phyloP scores from a whole-genome alignment of 1,140 invertebrate species.

The Wiebesia pumilae region DNA sequence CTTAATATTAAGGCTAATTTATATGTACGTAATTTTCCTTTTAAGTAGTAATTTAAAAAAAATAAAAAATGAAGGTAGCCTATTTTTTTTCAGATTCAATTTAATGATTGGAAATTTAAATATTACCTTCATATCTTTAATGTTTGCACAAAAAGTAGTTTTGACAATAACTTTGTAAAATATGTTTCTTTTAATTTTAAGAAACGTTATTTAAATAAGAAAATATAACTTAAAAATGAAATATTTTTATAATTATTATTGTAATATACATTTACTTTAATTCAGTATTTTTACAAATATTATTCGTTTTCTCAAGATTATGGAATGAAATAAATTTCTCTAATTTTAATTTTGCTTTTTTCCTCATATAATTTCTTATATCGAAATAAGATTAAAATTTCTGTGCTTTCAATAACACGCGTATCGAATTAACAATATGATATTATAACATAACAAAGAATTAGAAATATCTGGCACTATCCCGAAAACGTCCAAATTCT shows the following conservation, averaged over 20 bases:
- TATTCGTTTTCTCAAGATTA: neutral
- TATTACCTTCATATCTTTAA: too few species aligned
- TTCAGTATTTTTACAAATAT: neutral
- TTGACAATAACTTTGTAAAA: too few species aligned
- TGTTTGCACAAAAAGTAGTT: too few species aligned
- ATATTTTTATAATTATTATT: neutral
- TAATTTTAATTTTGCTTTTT: too few species aligned
- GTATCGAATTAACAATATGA: neutral
- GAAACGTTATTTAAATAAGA: neutral
- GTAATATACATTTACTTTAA: neutral
- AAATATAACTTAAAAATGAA: neutral
- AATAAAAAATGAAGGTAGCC: neutral
- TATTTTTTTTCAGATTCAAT: neutral
- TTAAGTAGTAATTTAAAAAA: neutral
- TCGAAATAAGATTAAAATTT: neutral
- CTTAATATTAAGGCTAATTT: too few species aligned
- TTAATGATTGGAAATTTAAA: neutral
- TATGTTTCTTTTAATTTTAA: too few species aligned
- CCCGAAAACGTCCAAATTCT: conserved; percentile 67
- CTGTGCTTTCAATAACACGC: neutral
- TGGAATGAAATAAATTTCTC: too few species aligned
- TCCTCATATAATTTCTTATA: too few species aligned
- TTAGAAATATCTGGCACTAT: conserved; percentile 22
- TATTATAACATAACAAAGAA: neutral
- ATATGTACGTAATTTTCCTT: neutral